Evolutionary conservation across 37 sponge, comb jelly and placozoan species (phyloP).

Genomic region (Axinella damicornis): DNA sequence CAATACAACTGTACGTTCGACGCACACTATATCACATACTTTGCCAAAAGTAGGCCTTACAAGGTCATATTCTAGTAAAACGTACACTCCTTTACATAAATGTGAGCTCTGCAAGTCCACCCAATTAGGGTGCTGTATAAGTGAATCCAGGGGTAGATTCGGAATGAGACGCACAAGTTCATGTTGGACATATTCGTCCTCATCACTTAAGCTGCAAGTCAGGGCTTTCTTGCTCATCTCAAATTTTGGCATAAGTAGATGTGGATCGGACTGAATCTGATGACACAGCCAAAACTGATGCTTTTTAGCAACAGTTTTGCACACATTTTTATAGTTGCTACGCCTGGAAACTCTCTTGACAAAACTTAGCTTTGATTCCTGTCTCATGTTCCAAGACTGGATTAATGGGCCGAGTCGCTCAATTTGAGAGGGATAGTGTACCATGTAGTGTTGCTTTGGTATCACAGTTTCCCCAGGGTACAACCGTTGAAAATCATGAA

Average conservation of each 20-base stretch:
- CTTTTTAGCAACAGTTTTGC: constrained; percentile 30
- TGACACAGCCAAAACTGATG: constrained; percentile 55
- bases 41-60: constrained; percentile 23
- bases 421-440: constrained; percentile 63
- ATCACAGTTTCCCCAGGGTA: constrained; percentile 33
- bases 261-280: constrained; percentile 14
- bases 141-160: neutral
- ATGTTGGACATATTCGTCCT: neutral
- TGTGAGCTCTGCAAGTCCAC: constrained; percentile 15
- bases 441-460: constrained; percentile 55
- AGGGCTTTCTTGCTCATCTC: constrained; percentile 15
- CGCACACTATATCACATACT: constrained; percentile 10
- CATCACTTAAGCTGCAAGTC: neutral
- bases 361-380: constrained; percentile 61
- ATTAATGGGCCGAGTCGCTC: constrained; percentile 45
- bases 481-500: constrained; percentile 21
- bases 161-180: constrained; percentile 4
- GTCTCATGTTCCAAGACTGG: constrained; percentile 50
- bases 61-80: neutral
- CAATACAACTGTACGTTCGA: constrained; percentile 19
- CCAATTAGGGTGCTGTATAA: constrained; percentile 34
- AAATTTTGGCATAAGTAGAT: constrained; percentile 13
- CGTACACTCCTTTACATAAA: constrained; percentile 7
- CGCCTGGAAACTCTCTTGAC: constrained; percentile 39
- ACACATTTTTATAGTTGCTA: constrained; percentile 51